Evolutionary conservation across 2,113 vertebrate species (phyloP).

Genomic region (Bucco capensis): DNA sequence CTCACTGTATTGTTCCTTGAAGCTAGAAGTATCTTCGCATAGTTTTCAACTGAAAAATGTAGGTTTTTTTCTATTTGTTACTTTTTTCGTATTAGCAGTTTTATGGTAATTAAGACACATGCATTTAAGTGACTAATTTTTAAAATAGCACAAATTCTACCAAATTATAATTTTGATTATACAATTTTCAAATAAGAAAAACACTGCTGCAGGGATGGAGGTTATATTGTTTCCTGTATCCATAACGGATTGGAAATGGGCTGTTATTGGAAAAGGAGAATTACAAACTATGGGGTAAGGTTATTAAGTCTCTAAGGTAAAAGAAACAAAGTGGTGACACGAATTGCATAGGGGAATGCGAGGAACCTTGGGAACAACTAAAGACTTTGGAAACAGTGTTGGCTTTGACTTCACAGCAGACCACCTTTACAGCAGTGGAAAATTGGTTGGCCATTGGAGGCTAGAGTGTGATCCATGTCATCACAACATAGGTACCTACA

Average conservation of each 20-base stretch:
- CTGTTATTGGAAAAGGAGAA: neutral
- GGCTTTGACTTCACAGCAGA: neutral
- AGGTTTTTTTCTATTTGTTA: neutral
- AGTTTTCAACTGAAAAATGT: neutral
- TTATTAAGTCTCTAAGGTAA: neutral
- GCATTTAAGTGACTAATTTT: neutral
- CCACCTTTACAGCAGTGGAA: rapidly evolving
- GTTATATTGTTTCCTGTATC: neutral
- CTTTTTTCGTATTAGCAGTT: neutral
- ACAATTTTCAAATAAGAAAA: neutral
- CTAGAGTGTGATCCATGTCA: neutral
- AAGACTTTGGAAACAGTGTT: neutral
- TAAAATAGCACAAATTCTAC: neutral
- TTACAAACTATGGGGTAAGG: neutral
- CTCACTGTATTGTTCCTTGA: neutral
- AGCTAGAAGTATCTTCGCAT: neutral
- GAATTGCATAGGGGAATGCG: neutral
- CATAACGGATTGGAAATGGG: neutral
- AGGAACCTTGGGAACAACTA: neutral
- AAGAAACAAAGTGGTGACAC: neutral
- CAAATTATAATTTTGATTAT: neutral
- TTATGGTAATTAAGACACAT: neutral
- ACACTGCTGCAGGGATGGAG: neutral
- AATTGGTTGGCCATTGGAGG: neutral
- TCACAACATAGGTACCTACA: neutral